Base-by-base conservation (phyloP, 2,797 vertebrate species). In the Anas bahamensis region DNA sequence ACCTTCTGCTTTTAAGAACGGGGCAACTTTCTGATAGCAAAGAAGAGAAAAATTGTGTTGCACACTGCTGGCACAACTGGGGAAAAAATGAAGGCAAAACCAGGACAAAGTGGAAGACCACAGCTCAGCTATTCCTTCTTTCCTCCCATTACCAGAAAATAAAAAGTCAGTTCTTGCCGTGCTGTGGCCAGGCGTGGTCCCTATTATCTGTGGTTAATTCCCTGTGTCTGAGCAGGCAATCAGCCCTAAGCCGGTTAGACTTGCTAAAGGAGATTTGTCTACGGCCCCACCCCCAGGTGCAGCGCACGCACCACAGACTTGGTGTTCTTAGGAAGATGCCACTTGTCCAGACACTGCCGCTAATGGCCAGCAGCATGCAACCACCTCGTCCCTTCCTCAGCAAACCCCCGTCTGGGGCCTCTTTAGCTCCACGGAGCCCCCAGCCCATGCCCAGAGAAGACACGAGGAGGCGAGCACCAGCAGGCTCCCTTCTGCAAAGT, bases 151-250 rank as follows among this genome's bases (percentile, higher is more conserved):
- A 81, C 6, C 42, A 83, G 50, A 55, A 93, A 80, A 94, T 16
- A 46, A 74, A 46, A 88, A 91, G 33, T 79, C 80, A 80, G 17
- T 79, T 83, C 71, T 71, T 74, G 22, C 19, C 83, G 50, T 21
- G 52, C 6, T 31, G n/a, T 52, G 29, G 37, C 50, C 91, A 93
- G 90, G 92, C 57, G 11, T n/a, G 46, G 80, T 79, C 56, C 64
- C 68, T 68, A 71, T 71, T 87, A 53, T 66, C 93, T 83, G 64
- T 33, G 57, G 44, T 88, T 93, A 95, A 96, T 86, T 86, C 90
- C 16, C 0, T n/a, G 44, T 66, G 91, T 92, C 95, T 96, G 94
- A 97, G 90, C 89, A 92, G 71, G 82, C 89, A 94, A 95, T 84
- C 77, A 65, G 57, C 64, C 69, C 68, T 94, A 94, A 96, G 65